A percentile compares a stretch with the other conserved stretches of the same genome.
These are phyloP conservation scores for Nemotelus pantherinus DNA, from an alignment of 2,888 invertebrate genomes.

Conservation along the genomic window DNA sequence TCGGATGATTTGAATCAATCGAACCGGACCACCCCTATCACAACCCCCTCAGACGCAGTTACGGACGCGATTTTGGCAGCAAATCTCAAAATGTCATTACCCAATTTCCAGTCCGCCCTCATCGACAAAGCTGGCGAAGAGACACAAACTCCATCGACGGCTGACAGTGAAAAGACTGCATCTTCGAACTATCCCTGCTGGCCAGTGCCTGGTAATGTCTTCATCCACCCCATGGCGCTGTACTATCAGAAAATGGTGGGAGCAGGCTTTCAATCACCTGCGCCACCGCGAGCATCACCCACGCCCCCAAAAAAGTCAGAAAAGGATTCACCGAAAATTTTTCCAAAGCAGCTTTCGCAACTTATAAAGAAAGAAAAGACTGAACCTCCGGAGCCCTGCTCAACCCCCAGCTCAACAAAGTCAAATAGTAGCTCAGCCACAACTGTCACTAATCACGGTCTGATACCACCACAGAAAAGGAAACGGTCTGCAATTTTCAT, in stretches of 20 bases:
- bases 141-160: constrained; percentile 61
- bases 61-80: constrained; percentile 56
- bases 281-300: constrained; percentile 65
- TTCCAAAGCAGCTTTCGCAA: constrained; percentile 45
- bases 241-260: constrained; percentile 81
- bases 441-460: constrained; percentile 62
- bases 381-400: constrained; percentile 54
- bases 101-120: constrained; percentile 63
- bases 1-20: constrained; percentile 52
- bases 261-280: constrained; percentile 56
- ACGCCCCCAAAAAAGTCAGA: constrained; percentile 62
- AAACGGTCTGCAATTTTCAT: constrained; percentile 87
- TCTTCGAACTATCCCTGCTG: constrained; percentile 72
- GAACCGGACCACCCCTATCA: constrained; percentile 58
- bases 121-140: constrained; percentile 64
- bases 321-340: constrained; percentile 52
- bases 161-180: constrained; percentile 62
- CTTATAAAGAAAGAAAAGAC: constrained; percentile 49
- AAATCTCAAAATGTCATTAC: constrained; percentile 65
- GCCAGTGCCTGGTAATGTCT: constrained; percentile 73
- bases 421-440: constrained; percentile 65
- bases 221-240: constrained; percentile 79
- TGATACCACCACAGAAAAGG: constrained; percentile 70
- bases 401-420: constrained; percentile 64
- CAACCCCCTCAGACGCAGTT: constrained; percentile 52